Base-by-base conservation (phyloP, 35 echinoderm and acorn worm species). In the Patiria miniata region DNA sequence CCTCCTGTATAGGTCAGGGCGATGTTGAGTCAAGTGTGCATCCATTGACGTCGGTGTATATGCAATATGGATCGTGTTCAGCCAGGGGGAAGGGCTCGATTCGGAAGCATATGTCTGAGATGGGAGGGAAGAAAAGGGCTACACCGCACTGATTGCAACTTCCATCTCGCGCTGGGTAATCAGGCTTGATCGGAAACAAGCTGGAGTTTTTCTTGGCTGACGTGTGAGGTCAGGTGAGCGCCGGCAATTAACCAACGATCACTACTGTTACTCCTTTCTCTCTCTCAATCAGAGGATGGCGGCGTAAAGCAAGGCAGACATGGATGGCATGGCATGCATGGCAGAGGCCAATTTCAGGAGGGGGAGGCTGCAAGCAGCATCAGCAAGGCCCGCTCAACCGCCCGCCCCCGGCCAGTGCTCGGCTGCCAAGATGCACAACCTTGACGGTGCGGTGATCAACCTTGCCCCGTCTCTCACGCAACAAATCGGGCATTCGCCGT, bases 141-240 rank as follows among this genome's bases (percentile, higher is more conserved):
- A n/a, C 65, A 10, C 26, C 23, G 65, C 34, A 26, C 65, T 73
- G 65, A 73, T 73, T 73, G 65, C 65, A 36, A 73, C 65, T 73
- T 73, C 65, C 65, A 73, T 73, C 65, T 73, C 29, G 65, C 14
- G 26, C 65, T 26, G 65, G 65, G 65, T 73, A 73, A 73, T 73
- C 65, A 73, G 26, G 65, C 65, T 73, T 73, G 65, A 73, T 73
- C 21, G 19, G 65, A 73, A 73, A 73, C 65, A 73, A 73, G 65
- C 65, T 23, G 65, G 26, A 73, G 65, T 73, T 73, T 73, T 73
- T 73, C 65, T 73, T 73, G 65, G 65, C 65, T 73, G 65, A 73
- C 65, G 65, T 73, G 65, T 73, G 65, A 73, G 65, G 65, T 73
- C 65, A 73, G 65, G 65, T 73, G 65, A 73, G 65, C 65, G 65